Evolutionary conservation across 2,113 vertebrate species (phyloP), one percentile per base, ranked within the genome.

Genomic region (Hemicordylus capensis): DNA sequence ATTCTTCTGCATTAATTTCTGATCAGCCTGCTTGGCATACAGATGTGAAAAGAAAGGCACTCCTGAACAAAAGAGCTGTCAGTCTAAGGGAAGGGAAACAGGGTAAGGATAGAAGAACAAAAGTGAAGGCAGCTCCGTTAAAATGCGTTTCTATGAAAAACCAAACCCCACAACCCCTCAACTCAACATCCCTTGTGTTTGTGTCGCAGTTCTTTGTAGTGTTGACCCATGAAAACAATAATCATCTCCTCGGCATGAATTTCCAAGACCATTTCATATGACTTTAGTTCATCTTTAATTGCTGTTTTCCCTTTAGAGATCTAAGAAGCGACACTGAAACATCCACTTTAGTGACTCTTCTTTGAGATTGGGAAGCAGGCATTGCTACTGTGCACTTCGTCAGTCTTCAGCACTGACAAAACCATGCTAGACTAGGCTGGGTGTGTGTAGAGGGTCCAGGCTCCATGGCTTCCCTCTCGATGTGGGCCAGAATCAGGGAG

Each of bases 191-290:
- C 56, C 77, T 28, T 63, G 42, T 85, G 58, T 85, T 73, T 85
- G 67, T 85, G 67, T 85, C 76, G 72, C 76, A 80, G 66, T 85
- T 85, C 58, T 79, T 79, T 63, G 76, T 85, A 85, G 66, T 73
- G 76, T 85, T 80, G 77, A 85, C 44, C 76, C 76, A 85, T 85
- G 72, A 80, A 54, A 74, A 63, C 34, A 74, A 86, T 54, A 76
- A 74, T 72, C 84, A 87, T 84, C 46, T 64, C 81, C 81, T 79
- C 66, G 67, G 80, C 86, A 76, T 84, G 76, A 80, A 4, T 70
- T 66, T 88, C 87, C 86, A 80, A 84, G 76, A 39, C 58, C 82
- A 87, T 58, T 86, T 91, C 87, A 54, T 67, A 90, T 42, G 81
- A 81, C 83, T 90, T 85, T 28, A 61, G 70, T 78, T 26, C 76